phyloP scores from a whole-genome alignment of 2,888 invertebrate genomes.

The Amitus sp. region DNA sequence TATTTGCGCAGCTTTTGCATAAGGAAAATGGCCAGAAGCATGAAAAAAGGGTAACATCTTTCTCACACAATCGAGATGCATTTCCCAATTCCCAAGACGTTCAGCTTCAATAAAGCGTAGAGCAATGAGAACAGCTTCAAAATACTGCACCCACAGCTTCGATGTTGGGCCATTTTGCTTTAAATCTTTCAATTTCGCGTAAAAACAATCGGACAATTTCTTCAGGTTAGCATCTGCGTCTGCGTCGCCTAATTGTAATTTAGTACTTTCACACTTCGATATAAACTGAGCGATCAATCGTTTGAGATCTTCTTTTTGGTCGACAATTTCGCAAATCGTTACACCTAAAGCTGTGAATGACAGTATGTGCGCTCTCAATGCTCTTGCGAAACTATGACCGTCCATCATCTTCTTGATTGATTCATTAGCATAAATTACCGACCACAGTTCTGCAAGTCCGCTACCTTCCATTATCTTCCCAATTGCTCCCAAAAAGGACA shows the following conservation, averaged over 20 bases:
- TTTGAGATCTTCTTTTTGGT: too few species aligned
- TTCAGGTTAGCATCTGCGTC: too few species aligned
- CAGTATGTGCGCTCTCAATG: conserved; percentile 39
- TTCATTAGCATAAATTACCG: conserved; percentile 30
- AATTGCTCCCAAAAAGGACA: conserved; percentile 39
- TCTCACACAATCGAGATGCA: conserved; percentile 40
- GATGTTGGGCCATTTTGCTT: conserved; percentile 1
- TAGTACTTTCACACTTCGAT: too few species aligned
- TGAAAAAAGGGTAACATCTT: conserved; percentile 54
- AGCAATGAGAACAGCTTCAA: too few species aligned
- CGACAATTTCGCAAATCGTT: too few species aligned
- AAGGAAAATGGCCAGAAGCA: conserved; percentile 56
- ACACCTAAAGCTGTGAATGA: conserved; percentile 26
- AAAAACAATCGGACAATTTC: background rate
- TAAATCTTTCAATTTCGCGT: background rate
- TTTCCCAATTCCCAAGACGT: conserved; percentile 1
- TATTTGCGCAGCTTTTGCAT: conserved; percentile 54
- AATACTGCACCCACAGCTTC: conserved; percentile 4
- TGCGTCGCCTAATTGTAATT: too few species aligned
- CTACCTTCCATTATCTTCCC: conserved; percentile 42
- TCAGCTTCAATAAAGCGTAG: background rate
- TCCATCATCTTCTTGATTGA: conserved; percentile 38
- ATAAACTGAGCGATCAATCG: too few species aligned
- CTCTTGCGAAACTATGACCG: conserved; percentile 34
- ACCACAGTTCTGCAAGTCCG: conserved; percentile 40